These are phyloP conservation scores for Oryzias woworae DNA, from an alignment of 2,113 vertebrate genomes.

Conservation along the genomic window DNA sequence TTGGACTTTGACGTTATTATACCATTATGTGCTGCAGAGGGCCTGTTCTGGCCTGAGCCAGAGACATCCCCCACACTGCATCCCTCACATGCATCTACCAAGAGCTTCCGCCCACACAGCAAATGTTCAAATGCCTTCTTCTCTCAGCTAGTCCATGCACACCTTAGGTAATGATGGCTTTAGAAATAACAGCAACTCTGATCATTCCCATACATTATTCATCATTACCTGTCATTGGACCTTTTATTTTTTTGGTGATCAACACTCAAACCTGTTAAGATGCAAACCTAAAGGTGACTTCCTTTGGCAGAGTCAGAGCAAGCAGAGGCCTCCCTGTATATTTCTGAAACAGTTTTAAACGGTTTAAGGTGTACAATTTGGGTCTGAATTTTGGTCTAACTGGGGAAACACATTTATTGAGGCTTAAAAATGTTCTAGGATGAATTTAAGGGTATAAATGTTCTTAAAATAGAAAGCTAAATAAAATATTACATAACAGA, in stretches of 20 bases:
- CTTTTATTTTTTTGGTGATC: too few species aligned
- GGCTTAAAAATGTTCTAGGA: too few species aligned
- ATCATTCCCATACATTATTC: not conserved
- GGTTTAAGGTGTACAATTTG: too few species aligned
- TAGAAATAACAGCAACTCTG: constrained; percentile 7
- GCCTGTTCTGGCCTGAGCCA: constrained; percentile 42
- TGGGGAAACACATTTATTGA: too few species aligned
- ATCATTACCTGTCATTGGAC: not conserved
- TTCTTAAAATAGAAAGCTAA: too few species aligned
- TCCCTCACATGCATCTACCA: constrained; percentile 60
- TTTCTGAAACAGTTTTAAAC: too few species aligned
- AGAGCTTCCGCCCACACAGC: constrained; percentile 68
- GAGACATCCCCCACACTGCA: constrained; percentile 59
- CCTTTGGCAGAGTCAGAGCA: too few species aligned
- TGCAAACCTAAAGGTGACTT: too few species aligned
- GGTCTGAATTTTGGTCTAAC: too few species aligned
- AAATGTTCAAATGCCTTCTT: constrained; percentile 64
- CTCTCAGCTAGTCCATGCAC: constrained; percentile 40
- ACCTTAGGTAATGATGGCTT: constrained; percentile 41
- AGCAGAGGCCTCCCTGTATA: too few species aligned
- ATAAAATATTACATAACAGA: not conserved
- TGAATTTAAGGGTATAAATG: too few species aligned
- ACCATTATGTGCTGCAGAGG: constrained; percentile 30
- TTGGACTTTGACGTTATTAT: constrained; percentile 25
- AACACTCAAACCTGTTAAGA: too few species aligned